These are phyloP conservation scores for Parnassius mnemosyne DNA, from an alignment of 2,888 invertebrate species.

Conservation along the genomic window DNA sequence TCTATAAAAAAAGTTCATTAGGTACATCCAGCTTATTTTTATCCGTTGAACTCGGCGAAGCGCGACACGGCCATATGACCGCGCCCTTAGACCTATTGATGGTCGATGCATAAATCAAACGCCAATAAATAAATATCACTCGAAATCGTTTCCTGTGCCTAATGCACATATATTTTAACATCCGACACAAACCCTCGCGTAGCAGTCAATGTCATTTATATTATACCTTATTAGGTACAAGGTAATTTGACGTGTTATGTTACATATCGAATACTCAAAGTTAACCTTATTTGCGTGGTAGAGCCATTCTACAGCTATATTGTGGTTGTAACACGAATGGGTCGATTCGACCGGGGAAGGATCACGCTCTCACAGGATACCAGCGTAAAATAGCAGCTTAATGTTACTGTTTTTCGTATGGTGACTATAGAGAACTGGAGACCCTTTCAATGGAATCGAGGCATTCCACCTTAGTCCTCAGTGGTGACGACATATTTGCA, in stretches of 20 bases:
- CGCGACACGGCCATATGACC: slow-evolving; percentile 61
- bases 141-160: slow-evolving; percentile 62
- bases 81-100: slow-evolving; percentile 68
- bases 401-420: no score
- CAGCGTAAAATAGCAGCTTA: no score
- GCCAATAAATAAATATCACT: slow-evolving; percentile 72
- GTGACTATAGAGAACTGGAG: no score
- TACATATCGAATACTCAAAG: not conserved
- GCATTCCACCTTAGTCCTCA: no score
- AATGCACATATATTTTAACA: slow-evolving; percentile 37
- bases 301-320: no score
- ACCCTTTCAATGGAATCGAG: no score
- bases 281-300: not conserved
- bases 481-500: no score
- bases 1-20: not conserved
- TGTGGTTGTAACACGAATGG: no score
- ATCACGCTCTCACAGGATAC: no score
- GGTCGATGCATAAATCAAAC: slow-evolving; percentile 73
- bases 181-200: slow-evolving; percentile 28
- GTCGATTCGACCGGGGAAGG: no score
- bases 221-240: no score
- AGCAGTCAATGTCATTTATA: not conserved
- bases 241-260: not conserved
- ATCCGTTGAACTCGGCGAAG: slow-evolving; percentile 40
- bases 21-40: not conserved